phyloP scores from a whole-genome alignment of 2,888 invertebrate species.

The Oxycera nigricornis region DNA sequence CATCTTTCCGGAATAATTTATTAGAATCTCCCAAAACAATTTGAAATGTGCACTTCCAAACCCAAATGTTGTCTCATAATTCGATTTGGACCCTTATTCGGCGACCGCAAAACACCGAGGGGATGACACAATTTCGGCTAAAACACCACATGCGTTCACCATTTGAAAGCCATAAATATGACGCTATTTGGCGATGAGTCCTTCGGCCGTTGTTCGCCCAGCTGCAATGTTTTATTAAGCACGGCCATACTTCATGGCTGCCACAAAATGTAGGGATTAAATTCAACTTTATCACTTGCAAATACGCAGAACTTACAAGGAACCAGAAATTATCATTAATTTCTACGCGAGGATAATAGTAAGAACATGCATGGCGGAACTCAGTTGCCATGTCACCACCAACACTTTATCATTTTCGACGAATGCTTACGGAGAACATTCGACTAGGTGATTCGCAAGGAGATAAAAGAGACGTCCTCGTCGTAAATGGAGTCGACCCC shows the following conservation, averaged over 20 bases:
- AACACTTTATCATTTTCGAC: neutral
- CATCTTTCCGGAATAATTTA: neutral
- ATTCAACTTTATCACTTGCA: constrained; percentile 12
- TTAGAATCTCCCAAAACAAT: neutral
- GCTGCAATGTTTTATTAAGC: neutral
- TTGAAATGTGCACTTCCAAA: neutral
- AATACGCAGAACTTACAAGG: constrained; percentile 22
- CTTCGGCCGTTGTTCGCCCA: neutral
- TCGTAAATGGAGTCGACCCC: neutral
- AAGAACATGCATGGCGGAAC: neutral
- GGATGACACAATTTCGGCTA: neutral
- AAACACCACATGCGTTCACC: neutral
- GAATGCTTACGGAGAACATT: neutral
- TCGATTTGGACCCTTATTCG: constrained; percentile 13
- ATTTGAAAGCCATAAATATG: constrained; percentile 26
- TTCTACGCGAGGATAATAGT: neutral
- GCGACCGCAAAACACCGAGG: neutral
- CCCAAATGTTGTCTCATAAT: constrained; percentile 11
- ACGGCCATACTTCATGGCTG: neutral
- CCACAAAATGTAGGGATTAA: constrained; percentile 9
- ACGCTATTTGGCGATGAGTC: neutral
- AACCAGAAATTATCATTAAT: neutral
- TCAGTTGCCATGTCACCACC: neutral
- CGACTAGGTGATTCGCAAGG: neutral
- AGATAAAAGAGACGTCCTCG: constrained; percentile 7